A percentile compares a stretch with the other conserved stretches of the same genome.
These are phyloP conservation scores for Carposina sasakii DNA, from an alignment of 1,140 invertebrate genomes.

Conservation along the genomic window DNA sequence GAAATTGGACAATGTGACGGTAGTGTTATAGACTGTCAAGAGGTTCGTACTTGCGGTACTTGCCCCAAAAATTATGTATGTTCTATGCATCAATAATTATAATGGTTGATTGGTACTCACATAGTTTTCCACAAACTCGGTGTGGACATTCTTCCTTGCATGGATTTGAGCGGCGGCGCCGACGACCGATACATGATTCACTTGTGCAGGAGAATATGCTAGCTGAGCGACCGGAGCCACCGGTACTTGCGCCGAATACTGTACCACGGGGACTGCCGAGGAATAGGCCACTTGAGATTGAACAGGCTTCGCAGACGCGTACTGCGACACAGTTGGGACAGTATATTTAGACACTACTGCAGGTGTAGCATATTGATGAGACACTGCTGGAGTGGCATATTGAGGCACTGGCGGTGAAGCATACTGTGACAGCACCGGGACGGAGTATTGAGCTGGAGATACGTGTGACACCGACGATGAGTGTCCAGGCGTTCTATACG, in stretches of 20 bases:
- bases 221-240: constrained; percentile 19
- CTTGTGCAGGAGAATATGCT: constrained; percentile 14
- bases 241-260: constrained; percentile 1
- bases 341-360: constrained; percentile 23
- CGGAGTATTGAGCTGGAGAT: constrained; percentile 17
- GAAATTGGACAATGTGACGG: no score
- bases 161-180: constrained; percentile 18
- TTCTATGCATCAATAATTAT: no score
- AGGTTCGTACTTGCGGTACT: no score
- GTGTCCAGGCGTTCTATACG: no score
- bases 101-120: constrained; percentile 70
- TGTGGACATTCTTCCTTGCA: constrained; percentile 70
- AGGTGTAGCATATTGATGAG: constrained; percentile 3
- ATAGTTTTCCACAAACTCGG: constrained; percentile 74
- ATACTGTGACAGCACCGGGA: constrained; percentile 31
- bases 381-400: constrained; percentile 18
- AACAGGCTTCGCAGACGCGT: constrained; percentile 12
- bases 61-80: no score
- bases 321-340: constrained; percentile 25
- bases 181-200: no score
- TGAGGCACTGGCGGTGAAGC: constrained; percentile 21
- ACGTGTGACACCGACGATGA: constrained; percentile 32
- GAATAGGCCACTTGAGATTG: constrained; percentile 26
- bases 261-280: constrained; percentile 25
- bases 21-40: no score